Evolutionary conservation across 1,140 invertebrate species (phyloP), one percentile per base, ranked within the genome.

Genomic region (Heliconius hewitsoni): DNA sequence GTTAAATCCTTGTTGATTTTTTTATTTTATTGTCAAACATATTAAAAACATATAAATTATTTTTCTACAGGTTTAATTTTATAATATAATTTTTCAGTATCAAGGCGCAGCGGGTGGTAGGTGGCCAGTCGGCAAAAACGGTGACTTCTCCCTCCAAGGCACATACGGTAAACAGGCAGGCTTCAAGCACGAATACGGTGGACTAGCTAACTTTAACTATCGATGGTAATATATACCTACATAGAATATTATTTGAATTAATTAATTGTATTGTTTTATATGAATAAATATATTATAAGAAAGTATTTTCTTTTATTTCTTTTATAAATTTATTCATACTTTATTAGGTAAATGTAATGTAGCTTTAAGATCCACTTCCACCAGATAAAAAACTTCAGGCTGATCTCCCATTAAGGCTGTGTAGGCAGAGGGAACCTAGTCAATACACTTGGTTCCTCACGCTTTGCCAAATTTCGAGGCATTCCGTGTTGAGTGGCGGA

Each of bases 41-140:
- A 37, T 6, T 6, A 37, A 37, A 37, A 37, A 37, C 8, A 37
- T 37, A 37, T 37, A 3, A 34, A 34, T 3, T 34, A 8, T 0
- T 37, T 34, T 34, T 34, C 6, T 6, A 34, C 34, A 37, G 23
- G 8, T n/a, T 9, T 60, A 8, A 52, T 52, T 16, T 1, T 19
- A 52, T 8, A 52, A 52, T 52, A 2, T 52, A 8, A 52, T 4
- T 52, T 73, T 77, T 23, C 83, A 86, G 85, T 82, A 82, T 55
- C 76, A 80, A 46, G 88, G 86, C 9, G 85, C 82, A 1, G 89
- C 87, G 4, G 89, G 89, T 37, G 89, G 88, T 1, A 81, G 70
- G 16, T 90, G 88, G 89, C 88, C 88, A 3, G 83, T 89, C 0
- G 88, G 88, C 34, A 89, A 86, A 75, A 89, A 90, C 71, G 87